Evolutionary conservation across 2,888 invertebrate species (phyloP).

Genomic region (Gryllus longicercus): DNA sequence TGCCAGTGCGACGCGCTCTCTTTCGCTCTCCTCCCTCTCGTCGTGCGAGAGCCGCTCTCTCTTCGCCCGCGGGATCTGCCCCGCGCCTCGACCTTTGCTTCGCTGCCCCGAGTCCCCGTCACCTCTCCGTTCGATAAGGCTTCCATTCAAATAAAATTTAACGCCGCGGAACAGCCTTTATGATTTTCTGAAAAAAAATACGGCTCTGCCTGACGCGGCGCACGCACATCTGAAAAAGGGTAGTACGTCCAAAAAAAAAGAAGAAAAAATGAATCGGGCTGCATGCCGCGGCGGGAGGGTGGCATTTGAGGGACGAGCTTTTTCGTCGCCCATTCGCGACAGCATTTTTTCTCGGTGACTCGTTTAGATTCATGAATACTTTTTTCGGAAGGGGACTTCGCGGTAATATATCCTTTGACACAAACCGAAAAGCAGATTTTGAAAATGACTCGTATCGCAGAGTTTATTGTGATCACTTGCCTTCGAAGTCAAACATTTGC

Average conservation of each 20-base stretch:
- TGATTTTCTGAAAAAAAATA: conserved; percentile 9
- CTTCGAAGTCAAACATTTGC: too few relatives aligned
- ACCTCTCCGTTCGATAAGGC: not conserved
- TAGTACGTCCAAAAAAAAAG: not conserved
- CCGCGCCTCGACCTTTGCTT: too few relatives aligned
- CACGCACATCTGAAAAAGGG: not conserved
- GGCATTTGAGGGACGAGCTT: not conserved
- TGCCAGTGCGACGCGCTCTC: too few relatives aligned
- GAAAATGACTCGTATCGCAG: too few relatives aligned
- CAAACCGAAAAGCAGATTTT: too few relatives aligned
- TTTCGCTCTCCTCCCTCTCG: too few relatives aligned
- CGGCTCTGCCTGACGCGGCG: not conserved
- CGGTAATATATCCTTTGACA: too few relatives aligned
- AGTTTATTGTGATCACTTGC: too few relatives aligned
- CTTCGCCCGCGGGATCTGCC: too few relatives aligned
- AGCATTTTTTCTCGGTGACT: not conserved
- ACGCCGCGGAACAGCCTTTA: not conserved
- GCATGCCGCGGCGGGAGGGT: too few relatives aligned
- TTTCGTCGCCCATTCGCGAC: not conserved
- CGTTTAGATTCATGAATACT: conserved; percentile 3
- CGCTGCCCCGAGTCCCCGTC: not conserved
- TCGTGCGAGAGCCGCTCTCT: too few relatives aligned
- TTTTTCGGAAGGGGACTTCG: not conserved
- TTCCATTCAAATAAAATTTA: conserved; percentile 5
- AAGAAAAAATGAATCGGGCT: not conserved